Base-by-base conservation (phyloP, 2,888 invertebrate species). In the Tetragonisca angustula region DNA sequence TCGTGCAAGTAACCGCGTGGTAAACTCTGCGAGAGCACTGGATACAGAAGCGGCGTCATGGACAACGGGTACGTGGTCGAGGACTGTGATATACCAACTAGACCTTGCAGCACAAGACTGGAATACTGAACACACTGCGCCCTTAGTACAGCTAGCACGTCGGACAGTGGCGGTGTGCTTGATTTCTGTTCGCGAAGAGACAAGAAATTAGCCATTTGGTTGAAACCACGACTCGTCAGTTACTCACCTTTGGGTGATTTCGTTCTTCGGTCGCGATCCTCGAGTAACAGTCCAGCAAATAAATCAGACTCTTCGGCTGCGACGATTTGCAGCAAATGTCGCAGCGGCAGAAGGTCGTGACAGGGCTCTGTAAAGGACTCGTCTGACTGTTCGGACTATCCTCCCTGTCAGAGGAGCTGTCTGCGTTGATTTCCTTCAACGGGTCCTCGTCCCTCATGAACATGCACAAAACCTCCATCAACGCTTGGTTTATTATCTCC, bases 1-100 rank as follows among this genome's bases (percentile, higher is more conserved):
- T 97, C 97, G 6, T 96, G 96, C 36, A 98, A 95, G 89, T 98
- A 97, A 0, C 97, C 97, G 56, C 97, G 95, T 0, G 98, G 98
- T 36, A 98, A 95, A 72, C 96, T 96, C 88, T 97, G 97, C 69
- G 96, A 95, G 62, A 97, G 94, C 74, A 98, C 95, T 77, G 97
- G 97, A 13, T 96, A 95, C 50, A 97, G 95, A 32, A 98, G 94
- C 0, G 97, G 96, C 0, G 97, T 97, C 82, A 96, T 95, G 78
- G 95, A 94, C n/a, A 89, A 75, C 5, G 81, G 76, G 24, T 81
- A 76, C 3, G 73, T 59, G 0, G 83, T 81, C 13, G 87, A 76
- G 17, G 91, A 91, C 90, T 92, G 90, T 67, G 93, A 88, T 19
- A 94, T 92, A 24, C 93, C 94, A 36, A 95, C 92, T 36, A 93